These are phyloP conservation scores for Aphaenogaster rudis DNA, from an alignment of 1,140 invertebrate species.

Conservation along the genomic window DNA sequence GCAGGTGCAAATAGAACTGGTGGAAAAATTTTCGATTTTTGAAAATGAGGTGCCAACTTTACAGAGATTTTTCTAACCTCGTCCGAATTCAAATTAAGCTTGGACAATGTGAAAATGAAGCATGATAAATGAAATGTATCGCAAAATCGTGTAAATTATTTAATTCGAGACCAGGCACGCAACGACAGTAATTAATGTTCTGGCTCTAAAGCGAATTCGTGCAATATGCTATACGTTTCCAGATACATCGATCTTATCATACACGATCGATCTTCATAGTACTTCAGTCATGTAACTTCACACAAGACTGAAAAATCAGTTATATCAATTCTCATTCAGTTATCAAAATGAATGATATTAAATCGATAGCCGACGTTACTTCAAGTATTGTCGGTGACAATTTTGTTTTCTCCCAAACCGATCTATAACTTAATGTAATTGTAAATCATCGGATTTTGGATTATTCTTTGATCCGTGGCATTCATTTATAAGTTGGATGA, in stretches of 20 bases:
- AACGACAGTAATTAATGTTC: constrained; percentile 29
- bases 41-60: too few relatives aligned
- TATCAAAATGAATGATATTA: neutral
- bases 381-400: too few relatives aligned
- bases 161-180: neutral
- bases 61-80: too few relatives aligned
- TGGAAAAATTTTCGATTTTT: too few relatives aligned
- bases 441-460: neutral
- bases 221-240: neutral
- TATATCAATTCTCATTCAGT: too few relatives aligned
- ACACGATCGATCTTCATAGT: neutral
- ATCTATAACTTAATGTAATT: neutral
- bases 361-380: too few relatives aligned
- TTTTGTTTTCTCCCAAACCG: too few relatives aligned
- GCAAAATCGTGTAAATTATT: neutral
- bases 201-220: neutral
- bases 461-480: neutral
- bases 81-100: too few relatives aligned
- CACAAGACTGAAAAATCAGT: too few relatives aligned
- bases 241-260: neutral
- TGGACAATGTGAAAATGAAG: too few relatives aligned
- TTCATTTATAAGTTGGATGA: neutral
- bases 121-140: neutral
- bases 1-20: too few relatives aligned
- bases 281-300: neutral